Conservation (phyloP, 2,888 invertebrate genomes). For the Diadegma fenestrale region DNA sequence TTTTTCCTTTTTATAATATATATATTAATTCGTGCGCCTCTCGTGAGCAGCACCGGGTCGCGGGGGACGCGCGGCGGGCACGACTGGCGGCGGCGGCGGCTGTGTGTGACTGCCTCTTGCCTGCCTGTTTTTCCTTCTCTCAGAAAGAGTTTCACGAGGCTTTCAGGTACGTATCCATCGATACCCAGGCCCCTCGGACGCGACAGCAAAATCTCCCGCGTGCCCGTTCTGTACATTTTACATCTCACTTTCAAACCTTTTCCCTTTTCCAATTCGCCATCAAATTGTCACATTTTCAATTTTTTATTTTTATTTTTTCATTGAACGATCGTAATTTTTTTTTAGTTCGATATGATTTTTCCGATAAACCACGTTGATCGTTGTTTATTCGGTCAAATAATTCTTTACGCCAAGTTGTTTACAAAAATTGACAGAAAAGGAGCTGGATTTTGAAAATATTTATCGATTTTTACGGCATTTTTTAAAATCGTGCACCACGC, state of each 20-base stretch:
- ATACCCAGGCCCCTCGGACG: conserved; percentile 58
- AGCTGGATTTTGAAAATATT: not conserved
- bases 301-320: not conserved
- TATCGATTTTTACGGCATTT: not conserved
- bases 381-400: not conserved
- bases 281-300: not conserved
- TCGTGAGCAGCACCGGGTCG: conserved; percentile 67
- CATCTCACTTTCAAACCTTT: not conserved
- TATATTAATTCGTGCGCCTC: conserved; percentile 49
- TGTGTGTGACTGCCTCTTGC: conserved; percentile 64
- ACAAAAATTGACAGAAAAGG: not conserved
- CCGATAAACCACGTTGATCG: not conserved
- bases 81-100: conserved; percentile 76
- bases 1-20: conserved; percentile 11
- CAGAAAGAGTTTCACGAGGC: conserved; percentile 65
- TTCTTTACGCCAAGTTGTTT: not conserved
- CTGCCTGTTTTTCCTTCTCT: conserved; percentile 68
- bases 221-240: conserved; percentile 39
- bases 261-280: not conserved
- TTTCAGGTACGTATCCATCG: conserved; percentile 63
- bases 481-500: not conserved
- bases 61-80: conserved; percentile 72
- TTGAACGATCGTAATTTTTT: not conserved
- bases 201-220: conserved; percentile 53
- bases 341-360: not conserved